These are phyloP conservation scores for Ageneiosus marmoratus DNA, from an alignment of 2,113 vertebrate species.

Conservation along the genomic window DNA sequence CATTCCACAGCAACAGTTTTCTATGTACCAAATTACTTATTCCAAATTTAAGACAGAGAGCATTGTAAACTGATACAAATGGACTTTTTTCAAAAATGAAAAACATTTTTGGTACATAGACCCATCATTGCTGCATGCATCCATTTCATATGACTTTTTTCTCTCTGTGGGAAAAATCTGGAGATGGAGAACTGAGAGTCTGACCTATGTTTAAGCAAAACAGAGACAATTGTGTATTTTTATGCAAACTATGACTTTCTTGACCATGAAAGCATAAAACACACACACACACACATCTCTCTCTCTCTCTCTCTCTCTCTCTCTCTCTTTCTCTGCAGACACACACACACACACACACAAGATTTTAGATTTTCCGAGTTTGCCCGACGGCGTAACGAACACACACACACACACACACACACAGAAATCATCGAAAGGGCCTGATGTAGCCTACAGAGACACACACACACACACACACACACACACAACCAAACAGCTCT, in stretches of 20 bases:
- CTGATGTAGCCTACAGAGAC: conserved; percentile 91
- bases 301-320: background rate
- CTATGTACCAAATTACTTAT: background rate
- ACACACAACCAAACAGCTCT: conserved; percentile 95
- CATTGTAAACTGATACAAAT: background rate
- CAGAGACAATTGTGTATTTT: background rate
- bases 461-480: too few species aligned
- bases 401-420: conserved; percentile 89
- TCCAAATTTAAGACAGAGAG: background rate
- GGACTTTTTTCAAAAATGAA: background rate
- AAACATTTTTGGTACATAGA: background rate
- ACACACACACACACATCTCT: too few species aligned
- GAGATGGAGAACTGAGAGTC: background rate
- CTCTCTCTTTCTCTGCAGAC: conserved; percentile 68
- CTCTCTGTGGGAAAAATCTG: background rate
- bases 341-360: too few species aligned
- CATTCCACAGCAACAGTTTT: background rate
- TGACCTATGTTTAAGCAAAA: conserved; percentile 1
- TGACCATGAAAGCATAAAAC: background rate
- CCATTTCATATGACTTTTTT: background rate
- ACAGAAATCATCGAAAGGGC: conserved; percentile 85
- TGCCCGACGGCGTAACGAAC: conserved; percentile 91
- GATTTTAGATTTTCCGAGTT: conserved; percentile 95
- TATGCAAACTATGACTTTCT: conserved; percentile 1
- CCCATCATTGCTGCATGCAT: background rate